Evolutionary conservation across 2,113 vertebrate species (phyloP), one percentile per base, ranked within the genome.

Genomic region (Hippocampus abdominalis): DNA sequence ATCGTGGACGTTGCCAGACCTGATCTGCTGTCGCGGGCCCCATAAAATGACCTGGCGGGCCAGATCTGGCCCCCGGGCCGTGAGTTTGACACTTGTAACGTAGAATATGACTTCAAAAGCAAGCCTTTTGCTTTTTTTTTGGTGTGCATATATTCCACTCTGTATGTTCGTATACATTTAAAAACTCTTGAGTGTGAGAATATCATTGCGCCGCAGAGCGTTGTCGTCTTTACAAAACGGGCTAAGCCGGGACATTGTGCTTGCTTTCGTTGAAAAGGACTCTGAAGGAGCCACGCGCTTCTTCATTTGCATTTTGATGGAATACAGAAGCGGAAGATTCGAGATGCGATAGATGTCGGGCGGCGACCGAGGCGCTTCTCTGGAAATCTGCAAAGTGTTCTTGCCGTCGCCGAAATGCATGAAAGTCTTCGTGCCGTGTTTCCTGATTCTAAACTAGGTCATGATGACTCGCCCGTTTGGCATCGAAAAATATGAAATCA

Each of bases 391-490:
- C 8, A 18, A 61, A 67, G 71, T 54, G 57, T 59, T 84, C 73
- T 57, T 76, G 53, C 78, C 70, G 61, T 78, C 66, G 39, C 72
- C 59, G 70, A 66, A 71, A 76, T 74, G 40, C 71, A 36, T 39
- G 32, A 53, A 78, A 73, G 64, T 13, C 54, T 60, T 68, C 61
- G 40, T 65, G 27, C 49, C 23, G 53, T 23, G 16, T 71, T 83
- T 36, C 59, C 71, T 70, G 66, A 66, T 29, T 36, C 57, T 77
- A 49, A 88, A 86, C 60, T 85, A 79, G 84, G 83, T 86, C 82
- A 79, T 32, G 7, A 18, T 73, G 72, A 84, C 74, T 82, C 68
- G 53, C 42, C 72, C 71, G 29, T 76, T 36, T 83, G 63, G 69
- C 73, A 61, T 68, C 64, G 39, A 60, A 70, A 60, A 23, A 83